Percentiles rank a stretch among this genome's conserved stretches.
Evolutionary conservation across 2,797 vertebrate genomes (phyloP).

Genomic region (Tiaroga cobitis): DNA sequence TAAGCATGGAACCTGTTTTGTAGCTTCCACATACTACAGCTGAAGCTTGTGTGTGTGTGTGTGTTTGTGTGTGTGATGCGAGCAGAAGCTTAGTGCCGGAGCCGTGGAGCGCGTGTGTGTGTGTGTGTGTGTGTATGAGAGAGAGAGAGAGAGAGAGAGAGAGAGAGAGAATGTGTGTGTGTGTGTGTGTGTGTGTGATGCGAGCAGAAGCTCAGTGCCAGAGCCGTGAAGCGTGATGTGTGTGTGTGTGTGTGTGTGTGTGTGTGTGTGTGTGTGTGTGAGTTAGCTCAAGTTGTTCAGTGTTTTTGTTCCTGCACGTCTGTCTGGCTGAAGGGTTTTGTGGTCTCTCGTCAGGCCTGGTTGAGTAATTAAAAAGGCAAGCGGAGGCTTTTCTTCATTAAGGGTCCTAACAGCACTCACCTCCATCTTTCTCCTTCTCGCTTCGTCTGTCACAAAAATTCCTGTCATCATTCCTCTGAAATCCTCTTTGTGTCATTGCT

Average conservation of each 20-base stretch:
- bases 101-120: conserved; percentile 65
- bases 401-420: conserved; percentile 57
- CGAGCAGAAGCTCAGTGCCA: conserved; percentile 16
- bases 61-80: too few species aligned
- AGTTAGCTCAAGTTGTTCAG: conserved; percentile 52
- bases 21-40: background rate
- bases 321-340: conserved; percentile 71
- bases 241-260: too few species aligned
- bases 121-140: conserved; percentile 11
- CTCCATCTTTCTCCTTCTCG: conserved; percentile 20
- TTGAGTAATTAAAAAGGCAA: conserved; percentile 82
- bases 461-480: conserved; percentile 5
- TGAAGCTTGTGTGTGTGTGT: too few species aligned
- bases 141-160: too few species aligned
- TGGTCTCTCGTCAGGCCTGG: conserved; percentile 80
- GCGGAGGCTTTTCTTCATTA: conserved; percentile 75
- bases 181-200: too few species aligned
- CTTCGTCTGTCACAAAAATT: conserved; percentile 36
- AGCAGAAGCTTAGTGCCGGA: conserved; percentile 63
- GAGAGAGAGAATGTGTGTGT: too few species aligned
- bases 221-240: conserved; percentile 67
- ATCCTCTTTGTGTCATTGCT: background rate
- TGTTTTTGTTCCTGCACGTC: conserved; percentile 76
- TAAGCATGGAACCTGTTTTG: too few species aligned
- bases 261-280: too few species aligned